Conservation (phyloP, 2,888 invertebrate species). For the Eilema caniola region DNA sequence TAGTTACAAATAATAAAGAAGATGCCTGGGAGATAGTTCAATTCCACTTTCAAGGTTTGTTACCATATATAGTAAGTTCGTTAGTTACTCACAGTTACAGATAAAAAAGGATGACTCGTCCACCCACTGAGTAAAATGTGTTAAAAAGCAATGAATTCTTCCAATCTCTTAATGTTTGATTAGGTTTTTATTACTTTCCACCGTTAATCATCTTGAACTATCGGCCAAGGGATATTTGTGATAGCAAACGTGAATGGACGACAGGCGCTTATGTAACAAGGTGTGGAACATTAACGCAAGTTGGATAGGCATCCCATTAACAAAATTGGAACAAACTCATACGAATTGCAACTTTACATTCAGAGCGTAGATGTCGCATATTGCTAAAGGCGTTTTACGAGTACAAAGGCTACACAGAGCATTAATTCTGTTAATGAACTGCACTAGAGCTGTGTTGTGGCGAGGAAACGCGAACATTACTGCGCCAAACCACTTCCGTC, state of each 20-base stretch:
- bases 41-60: background rate
- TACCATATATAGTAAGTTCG: background rate
- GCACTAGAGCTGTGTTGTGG: constrained; percentile 44
- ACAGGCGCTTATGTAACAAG: background rate
- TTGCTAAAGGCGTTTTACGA: constrained; percentile 25
- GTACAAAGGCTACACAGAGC: constrained; percentile 48
- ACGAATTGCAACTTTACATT: constrained; percentile 14
- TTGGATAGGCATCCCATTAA: constrained; percentile 1
- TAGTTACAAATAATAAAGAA: too few relatives aligned
- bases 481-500: constrained; percentile 45
- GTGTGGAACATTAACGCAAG: background rate
- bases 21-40: too few relatives aligned
- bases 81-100: background rate
- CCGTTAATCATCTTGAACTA: background rate
- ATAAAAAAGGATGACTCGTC: background rate
- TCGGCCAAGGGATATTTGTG: background rate
- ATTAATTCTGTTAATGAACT: constrained; percentile 60
- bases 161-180: constrained; percentile 4
- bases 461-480: constrained; percentile 46
- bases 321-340: constrained; percentile 2
- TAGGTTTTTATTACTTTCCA: constrained; percentile 1
- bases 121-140: background rate
- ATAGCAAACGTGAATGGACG: background rate
- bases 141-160: constrained; percentile 1
- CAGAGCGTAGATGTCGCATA: constrained; percentile 17